phyloP scores from a whole-genome alignment of 2,888 invertebrate genomes.

The Lacanobia wlatinum region DNA sequence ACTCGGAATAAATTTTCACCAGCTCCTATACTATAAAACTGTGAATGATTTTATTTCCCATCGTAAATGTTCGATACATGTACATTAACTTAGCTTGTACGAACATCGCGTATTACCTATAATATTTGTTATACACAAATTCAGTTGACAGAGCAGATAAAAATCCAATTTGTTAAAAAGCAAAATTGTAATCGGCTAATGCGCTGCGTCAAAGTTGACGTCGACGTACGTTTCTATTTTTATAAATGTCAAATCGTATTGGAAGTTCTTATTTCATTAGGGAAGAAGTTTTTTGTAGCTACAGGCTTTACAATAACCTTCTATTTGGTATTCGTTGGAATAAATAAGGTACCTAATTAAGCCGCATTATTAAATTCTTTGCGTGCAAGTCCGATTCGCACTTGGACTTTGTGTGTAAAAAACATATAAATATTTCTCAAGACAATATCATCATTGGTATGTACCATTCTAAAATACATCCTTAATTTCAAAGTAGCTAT shows the following conservation, averaged over 20 bases:
- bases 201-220: conserved; percentile 31
- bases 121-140: conserved; percentile 34
- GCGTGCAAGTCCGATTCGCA: no score
- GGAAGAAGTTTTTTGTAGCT: not conserved
- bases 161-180: conserved; percentile 54
- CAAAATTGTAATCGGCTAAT: conserved; percentile 53
- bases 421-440: no score
- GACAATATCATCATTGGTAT: no score
- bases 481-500: not conserved
- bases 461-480: not conserved
- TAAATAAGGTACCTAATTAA: no score
- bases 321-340: not conserved
- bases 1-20: conserved; percentile 34
- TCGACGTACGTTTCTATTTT: conserved; percentile 27
- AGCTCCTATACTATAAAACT: conserved; percentile 46
- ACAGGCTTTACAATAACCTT: not conserved
- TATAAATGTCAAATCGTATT: conserved; percentile 45
- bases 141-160: conserved; percentile 39
- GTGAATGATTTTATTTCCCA: conserved; percentile 56
- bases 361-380: no score
- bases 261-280: conserved; percentile 37
- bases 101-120: conserved; percentile 2
- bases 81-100: conserved; percentile 30
- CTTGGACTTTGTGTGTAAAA: no score
- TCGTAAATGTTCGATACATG: conserved; percentile 58